Evolutionary conservation across 2,113 vertebrate genomes (phyloP).

Genomic region (Nycticebus coucang): DNA sequence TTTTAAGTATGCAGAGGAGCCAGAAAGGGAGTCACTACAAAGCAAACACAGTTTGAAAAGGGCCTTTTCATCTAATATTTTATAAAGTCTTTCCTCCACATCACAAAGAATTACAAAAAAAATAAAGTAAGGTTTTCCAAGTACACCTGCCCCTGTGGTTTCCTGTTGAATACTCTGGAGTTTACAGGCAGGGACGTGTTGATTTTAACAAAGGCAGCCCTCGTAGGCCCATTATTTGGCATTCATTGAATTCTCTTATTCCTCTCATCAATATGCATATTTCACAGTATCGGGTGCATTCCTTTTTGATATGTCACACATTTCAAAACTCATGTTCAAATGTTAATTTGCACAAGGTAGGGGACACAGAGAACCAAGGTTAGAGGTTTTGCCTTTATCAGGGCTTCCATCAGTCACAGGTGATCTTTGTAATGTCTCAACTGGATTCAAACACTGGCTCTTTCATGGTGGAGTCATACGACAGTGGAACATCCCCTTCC

Average conservation of each 20-base stretch:
- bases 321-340: constrained; percentile 85
- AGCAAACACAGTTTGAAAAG: constrained; percentile 83
- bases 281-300: constrained; percentile 79
- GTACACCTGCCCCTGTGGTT: constrained; percentile 79
- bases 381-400: constrained; percentile 82
- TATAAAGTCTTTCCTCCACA: constrained; percentile 82
- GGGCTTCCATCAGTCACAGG: constrained; percentile 83
- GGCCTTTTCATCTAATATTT: constrained; percentile 84
- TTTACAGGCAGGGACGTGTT: constrained; percentile 78
- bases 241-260: constrained; percentile 82
- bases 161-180: constrained; percentile 83
- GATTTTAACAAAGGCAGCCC: constrained; percentile 80
- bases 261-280: constrained; percentile 86
- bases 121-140: constrained; percentile 80
- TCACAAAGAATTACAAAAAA: constrained; percentile 71
- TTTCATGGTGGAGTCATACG: constrained; percentile 51
- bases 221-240: constrained; percentile 84
- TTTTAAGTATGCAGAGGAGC: constrained; percentile 87
- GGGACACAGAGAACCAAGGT: constrained; percentile 80
- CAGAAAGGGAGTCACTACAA: constrained; percentile 78
- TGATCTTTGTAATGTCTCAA: constrained; percentile 75
- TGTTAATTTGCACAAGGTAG: constrained; percentile 85
- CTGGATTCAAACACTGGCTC: constrained; percentile 54
- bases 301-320: constrained; percentile 81
- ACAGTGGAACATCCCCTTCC: constrained; percentile 37